Base-by-base conservation (phyloP, 2,797 vertebrate species). In the Denticeps clupeoides region DNA sequence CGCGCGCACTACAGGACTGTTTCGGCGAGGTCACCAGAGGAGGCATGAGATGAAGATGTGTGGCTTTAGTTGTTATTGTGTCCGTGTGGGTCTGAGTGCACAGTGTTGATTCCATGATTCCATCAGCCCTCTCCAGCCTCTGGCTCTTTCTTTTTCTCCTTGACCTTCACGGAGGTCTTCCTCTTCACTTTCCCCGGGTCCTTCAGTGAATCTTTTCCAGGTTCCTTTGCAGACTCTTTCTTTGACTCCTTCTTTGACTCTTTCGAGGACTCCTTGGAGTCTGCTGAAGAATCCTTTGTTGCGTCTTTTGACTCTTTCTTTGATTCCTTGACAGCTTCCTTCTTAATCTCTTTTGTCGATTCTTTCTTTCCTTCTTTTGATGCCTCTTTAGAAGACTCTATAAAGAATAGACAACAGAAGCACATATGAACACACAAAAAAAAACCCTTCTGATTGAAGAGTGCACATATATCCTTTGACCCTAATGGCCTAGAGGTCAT, bases 121-220 rank as follows among this genome's bases (percentile, higher is more conserved):
- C 8, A 7, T 79, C 68, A 82, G 41, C 35, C 67, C 1, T 82
- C 79, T 2, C 19, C 73, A 1, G 71, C 67, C 16, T 81, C 77
- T 0, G 71, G 37, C 47, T 80, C 74, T 55, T 77, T 80, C 67
- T 79, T 81, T 65, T 75, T 81, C 62, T 82, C 81, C 55, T 82
- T 82, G 32, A 71, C 73, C 32, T 62, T 67, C 37, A 51, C 33
- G 0, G 62, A 58, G 3, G 77, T 59, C 63, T 77, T 80, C 45
- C 57, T 71, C 25, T 64, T 50, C 19, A 77, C 73, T 62, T 71
- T 77, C 0, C 64, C 65, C 45, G 48, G 56, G 27, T 67, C 60
- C 46, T 49, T 45, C 16, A 38, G 35, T 11, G 42, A 8, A 7
- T 32, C 29, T 16, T 47, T 56, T 31, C 45, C 53, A 2, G 47